Evolutionary conservation across 92 coral and sea anemone species (phyloP), one percentile per base, ranked within the genome.

Genomic region (Scolanthus callimorphus): DNA sequence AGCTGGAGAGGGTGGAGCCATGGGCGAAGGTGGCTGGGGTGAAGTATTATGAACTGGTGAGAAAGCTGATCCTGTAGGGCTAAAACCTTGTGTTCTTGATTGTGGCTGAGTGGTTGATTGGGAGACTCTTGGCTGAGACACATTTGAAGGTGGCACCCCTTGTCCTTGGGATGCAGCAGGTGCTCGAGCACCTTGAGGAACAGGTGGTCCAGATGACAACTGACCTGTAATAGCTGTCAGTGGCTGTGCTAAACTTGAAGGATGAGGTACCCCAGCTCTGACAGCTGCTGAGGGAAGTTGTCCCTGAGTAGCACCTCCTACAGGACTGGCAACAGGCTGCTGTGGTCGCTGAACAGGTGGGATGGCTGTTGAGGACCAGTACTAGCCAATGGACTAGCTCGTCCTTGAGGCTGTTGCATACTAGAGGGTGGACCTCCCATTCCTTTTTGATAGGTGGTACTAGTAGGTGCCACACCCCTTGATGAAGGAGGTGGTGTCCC

Each of bases 21-120:
- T 27, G 11, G 8, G 12, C 25, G 34, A 10, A 24, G 66, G 64
- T 28, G 39, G 41, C 41, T 6, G 8, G 15, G 6, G 6, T 6
- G 41, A 15, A 23, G 59, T 17, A 1, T 44, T 34, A 31, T 39
- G 15, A 3, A 60, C 61, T 11, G 77, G 59, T 17, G 69, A 50
- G 30, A 60, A 70, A 11, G 77, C 77, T 25, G 69, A 70, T 15
- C 58, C 57, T 19, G 51, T 3, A 15, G 46, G 77, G 29, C 11
- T 4, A 4, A 19, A 27, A 11, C 59, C 59, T 3, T 4, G 31
- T 6, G 28, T 6, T 9, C 11, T 13, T 6, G 30, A 13, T 30
- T 3, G 59, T 46, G 52, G 52, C 23, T 46, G 52, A 19, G 52
- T 20, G 12, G 17, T 20, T 4, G 4, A 6, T 4, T 10, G 19